Evolutionary conservation across 2,113 vertebrate species (phyloP).

Genomic region (Sylvilagus bachmani): DNA sequence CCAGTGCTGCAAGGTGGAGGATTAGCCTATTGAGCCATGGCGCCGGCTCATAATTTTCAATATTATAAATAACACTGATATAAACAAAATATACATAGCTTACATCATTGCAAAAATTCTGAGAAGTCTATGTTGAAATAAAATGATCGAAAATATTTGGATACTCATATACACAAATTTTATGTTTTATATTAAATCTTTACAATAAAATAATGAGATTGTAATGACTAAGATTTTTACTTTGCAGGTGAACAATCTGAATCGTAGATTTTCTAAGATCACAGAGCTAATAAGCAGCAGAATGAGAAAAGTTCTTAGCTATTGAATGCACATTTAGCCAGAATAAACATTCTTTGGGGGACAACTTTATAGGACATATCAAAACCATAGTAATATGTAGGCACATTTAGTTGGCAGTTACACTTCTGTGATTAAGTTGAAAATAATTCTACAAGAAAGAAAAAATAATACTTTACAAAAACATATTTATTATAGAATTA

Average conservation of each 20-base stretch:
- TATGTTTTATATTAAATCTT: background rate
- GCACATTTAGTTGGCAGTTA: background rate
- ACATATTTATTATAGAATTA: background rate
- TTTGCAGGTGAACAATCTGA: background rate
- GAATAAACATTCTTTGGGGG: background rate
- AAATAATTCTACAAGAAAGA: background rate
- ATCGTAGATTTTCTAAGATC: background rate
- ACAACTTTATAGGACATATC: background rate
- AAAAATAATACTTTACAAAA: background rate
- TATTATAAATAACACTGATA: background rate
- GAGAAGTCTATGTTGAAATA: background rate
- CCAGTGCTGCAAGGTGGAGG: too few relatives aligned
- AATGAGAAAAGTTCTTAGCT: background rate
- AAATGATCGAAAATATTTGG: background rate
- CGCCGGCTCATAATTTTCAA: slow-evolving; percentile 13
- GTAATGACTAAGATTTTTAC: background rate
- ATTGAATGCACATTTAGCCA: background rate
- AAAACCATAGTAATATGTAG: background rate
- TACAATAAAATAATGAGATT: background rate
- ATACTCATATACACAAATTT: background rate
- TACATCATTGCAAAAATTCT: background rate
- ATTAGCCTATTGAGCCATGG: too few relatives aligned
- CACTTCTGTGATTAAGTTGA: background rate
- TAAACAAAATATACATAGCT: background rate
- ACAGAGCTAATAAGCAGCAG: background rate